Base-by-base conservation (phyloP, 2,888 invertebrate genomes). In the Agrotis puta region DNA sequence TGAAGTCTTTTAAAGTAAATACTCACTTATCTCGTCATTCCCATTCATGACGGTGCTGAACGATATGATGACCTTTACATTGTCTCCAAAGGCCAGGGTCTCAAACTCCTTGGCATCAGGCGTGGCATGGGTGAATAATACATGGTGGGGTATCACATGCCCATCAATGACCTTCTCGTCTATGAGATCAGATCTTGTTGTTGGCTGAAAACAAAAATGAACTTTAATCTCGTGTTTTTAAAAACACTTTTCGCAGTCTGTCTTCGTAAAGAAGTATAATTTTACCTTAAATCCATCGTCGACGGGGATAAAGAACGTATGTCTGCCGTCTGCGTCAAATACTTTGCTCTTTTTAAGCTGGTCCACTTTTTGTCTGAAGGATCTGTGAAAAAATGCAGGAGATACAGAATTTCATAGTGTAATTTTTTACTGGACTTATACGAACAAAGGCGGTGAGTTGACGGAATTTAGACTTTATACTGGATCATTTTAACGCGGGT, bases 201-300 rank as follows among this genome's bases (percentile, higher is more conserved):
- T 96, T 74, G 97, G 97, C 98, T 98, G 88, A 22, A 91, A 91
- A 53, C 74, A 69, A 77, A 75, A 71, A 24, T 7, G 22, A 13
- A 33, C 5, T 47, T 64, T 48, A 71, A 48, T 39, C 22, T 16
- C 3, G n/a, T 50, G 3, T 13, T 16, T 4, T 47, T 71, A 22
- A 14, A 20, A 20, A 53, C 11, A 7, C 2, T 51, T 64, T 56
- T 47, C 16, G 18, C 22, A 45, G 50, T 54, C n/a, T 75, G 69
- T 56, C 66, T 71, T 64, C 58, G 50, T 33, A 62, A 73, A 75
- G 64, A 72, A 77, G 43, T 74, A 83, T 95, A 98, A 98, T 97
- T 98, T 98, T 95, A 98, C 98, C 97, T 98, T 98, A 88, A 98
- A 98, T 72, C 98, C 98, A 91, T 98, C 98, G 92, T 99, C 98